Percentiles rank a stretch among this genome's conserved stretches.
These are phyloP conservation scores for Lasius fuliginosus DNA, from an alignment of 2,888 invertebrate species.

Conservation along the genomic window DNA sequence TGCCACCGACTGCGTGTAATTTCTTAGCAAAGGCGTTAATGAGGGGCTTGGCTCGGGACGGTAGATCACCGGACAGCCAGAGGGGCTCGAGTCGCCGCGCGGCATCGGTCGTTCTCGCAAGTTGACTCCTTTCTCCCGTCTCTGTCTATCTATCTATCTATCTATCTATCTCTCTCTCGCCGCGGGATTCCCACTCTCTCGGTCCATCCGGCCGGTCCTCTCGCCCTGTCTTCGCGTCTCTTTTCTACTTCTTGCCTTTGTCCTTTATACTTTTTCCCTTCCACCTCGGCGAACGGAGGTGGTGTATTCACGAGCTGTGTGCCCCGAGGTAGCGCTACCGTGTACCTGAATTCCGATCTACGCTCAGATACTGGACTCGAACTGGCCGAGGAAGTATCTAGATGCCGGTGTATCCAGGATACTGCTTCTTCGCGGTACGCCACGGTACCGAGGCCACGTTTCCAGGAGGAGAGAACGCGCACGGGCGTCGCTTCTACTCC, in stretches of 20 bases:
- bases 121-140: slow-evolving; percentile 45
- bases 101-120: slow-evolving; percentile 50
- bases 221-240: slow-evolving; percentile 36
- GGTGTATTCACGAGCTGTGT: slow-evolving; percentile 81
- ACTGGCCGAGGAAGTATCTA: slow-evolving; percentile 82
- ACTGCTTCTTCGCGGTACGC: slow-evolving; percentile 74
- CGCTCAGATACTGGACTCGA: slow-evolving; percentile 81
- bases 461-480: slow-evolving; percentile 60
- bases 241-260: slow-evolving; percentile 54
- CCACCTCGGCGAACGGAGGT: slow-evolving; percentile 68
- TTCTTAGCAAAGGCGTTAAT: slow-evolving; percentile 86
- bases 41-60: slow-evolving; percentile 85
- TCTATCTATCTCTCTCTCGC: slow-evolving; percentile 13
- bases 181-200: slow-evolving; percentile 41
- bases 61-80: slow-evolving; percentile 83
- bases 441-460: slow-evolving; percentile 64
- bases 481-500: slow-evolving; percentile 14
- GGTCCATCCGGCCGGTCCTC: slow-evolving; percentile 23
- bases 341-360: slow-evolving; percentile 86
- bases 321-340: slow-evolving; percentile 84
- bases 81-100: slow-evolving; percentile 68
- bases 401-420: slow-evolving; percentile 82
- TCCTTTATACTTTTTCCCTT: slow-evolving; percentile 58
- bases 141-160: slow-evolving; percentile 23
- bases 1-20: slow-evolving; percentile 86